These are phyloP conservation scores for Gorilla gorilla DNA, from an alignment of 2,113 vertebrate genomes.

Conservation along the genomic window DNA sequence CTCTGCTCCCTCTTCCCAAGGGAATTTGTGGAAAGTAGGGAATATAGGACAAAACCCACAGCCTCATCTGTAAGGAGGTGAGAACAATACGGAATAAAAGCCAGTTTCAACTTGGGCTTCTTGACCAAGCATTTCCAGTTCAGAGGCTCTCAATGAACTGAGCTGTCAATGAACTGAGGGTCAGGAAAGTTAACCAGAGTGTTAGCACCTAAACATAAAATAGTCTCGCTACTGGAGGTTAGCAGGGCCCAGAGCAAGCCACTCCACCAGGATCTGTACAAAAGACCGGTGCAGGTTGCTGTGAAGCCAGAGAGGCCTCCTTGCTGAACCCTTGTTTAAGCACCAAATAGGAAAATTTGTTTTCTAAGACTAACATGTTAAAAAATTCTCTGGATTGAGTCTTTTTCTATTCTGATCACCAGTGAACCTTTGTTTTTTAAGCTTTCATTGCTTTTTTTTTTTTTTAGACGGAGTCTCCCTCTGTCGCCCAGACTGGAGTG, in stretches of 20 bases:
- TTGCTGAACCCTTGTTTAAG: not conserved
- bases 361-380: not conserved
- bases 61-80: not conserved
- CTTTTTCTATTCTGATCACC: not conserved
- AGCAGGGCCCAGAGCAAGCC: not conserved
- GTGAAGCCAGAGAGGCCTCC: not conserved
- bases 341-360: not conserved
- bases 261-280: not conserved
- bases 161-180: not conserved
- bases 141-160: not conserved
- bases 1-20: not conserved
- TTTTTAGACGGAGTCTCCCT: too few species aligned
- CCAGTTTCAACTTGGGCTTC: not conserved
- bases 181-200: not conserved
- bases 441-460: not conserved
- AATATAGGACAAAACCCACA: conserved; percentile 25
- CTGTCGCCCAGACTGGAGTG: too few species aligned
- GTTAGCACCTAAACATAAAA: not conserved
- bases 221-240: not conserved
- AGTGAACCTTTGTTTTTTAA: not conserved
- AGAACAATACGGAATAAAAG: not conserved
- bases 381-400: not conserved
- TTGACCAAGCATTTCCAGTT: not conserved
- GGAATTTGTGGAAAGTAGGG: conserved; percentile 19
- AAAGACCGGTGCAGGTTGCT: not conserved